Evolutionary conservation across 1,140 invertebrate genomes (phyloP).

Genomic region (Sminthurides bifidus): DNA sequence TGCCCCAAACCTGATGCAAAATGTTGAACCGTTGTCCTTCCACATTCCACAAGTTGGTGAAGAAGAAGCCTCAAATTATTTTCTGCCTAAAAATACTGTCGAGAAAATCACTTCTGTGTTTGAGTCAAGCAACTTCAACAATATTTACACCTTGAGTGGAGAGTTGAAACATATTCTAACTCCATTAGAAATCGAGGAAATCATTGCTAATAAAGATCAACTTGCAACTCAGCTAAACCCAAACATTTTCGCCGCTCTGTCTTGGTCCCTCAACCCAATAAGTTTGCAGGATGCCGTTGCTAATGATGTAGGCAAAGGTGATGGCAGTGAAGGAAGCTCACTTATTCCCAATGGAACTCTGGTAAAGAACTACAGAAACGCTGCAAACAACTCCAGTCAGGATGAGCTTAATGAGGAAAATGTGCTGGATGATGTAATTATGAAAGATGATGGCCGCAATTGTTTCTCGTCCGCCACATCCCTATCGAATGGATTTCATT

Average conservation of each 20-base stretch:
- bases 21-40: neutral
- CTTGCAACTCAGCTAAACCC: constrained; percentile 34
- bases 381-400: constrained; percentile 1
- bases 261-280: constrained; percentile 22
- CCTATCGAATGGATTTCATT: constrained; percentile 27
- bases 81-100: constrained; percentile 32
- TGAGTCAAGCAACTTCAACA: constrained; percentile 34
- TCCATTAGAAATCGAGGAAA: constrained; percentile 36
- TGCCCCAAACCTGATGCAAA: constrained; percentile 24
- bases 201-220: constrained; percentile 35
- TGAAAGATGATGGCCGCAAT: neutral
- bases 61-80: constrained; percentile 30
- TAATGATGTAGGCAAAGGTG: no score
- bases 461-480: constrained; percentile 8
- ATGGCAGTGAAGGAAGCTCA: constrained; percentile 6
- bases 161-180: constrained; percentile 36
- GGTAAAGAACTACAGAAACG: no score
- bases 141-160: constrained; percentile 36
- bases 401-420: neutral
- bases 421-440: neutral
- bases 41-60: constrained; percentile 3
- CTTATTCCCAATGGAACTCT: neutral
- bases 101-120: constrained; percentile 31
- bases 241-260: constrained; percentile 35
- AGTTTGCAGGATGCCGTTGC: no score